phyloP scores from a whole-genome alignment of 2,113 vertebrate genomes.

The Lipotes vexillifer region DNA sequence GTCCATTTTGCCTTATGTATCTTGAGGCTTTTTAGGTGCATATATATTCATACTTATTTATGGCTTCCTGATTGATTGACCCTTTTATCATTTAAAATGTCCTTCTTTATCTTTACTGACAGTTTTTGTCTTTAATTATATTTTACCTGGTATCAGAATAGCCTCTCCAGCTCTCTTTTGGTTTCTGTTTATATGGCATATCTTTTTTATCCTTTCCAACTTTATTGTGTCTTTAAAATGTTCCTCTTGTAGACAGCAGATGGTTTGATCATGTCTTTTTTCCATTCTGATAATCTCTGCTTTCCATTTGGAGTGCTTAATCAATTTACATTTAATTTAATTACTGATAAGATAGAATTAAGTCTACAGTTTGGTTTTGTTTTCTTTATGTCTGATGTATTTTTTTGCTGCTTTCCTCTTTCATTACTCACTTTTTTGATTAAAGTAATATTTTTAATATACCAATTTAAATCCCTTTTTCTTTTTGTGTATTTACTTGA shows the following conservation, averaged over 20 bases:
- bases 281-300: neutral
- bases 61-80: neutral
- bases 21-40: neutral
- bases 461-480: neutral
- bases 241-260: neutral
- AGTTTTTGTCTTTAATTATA: neutral
- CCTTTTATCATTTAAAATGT: neutral
- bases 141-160: neutral
- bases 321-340: neutral
- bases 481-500: neutral
- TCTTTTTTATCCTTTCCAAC: neutral
- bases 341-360: neutral
- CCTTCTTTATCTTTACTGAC: neutral
- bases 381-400: neutral
- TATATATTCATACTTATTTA: neutral
- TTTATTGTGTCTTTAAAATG: neutral
- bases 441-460: neutral
- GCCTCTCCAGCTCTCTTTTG: neutral
- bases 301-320: neutral
- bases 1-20: neutral
- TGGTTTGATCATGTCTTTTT: neutral
- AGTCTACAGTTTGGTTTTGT: neutral
- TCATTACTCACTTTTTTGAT: neutral
- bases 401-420: neutral
- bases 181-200: neutral